These are phyloP conservation scores for Botia almorhae DNA, from an alignment of 2,797 vertebrate species.

Conservation along the genomic window DNA sequence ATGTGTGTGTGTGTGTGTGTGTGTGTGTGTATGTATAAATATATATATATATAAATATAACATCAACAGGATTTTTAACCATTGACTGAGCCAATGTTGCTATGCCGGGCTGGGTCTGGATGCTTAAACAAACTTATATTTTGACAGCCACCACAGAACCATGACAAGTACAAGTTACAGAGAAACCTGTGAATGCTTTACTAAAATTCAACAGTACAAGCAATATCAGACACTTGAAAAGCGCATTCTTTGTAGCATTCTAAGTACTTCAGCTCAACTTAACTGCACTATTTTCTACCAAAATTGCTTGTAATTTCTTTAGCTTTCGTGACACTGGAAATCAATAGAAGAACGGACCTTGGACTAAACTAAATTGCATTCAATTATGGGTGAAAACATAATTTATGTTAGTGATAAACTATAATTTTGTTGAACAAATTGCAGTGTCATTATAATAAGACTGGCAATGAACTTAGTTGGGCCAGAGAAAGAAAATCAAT, in stretches of 20 bases:
- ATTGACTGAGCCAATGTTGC: neutral
- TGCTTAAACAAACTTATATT: neutral
- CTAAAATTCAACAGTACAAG: neutral
- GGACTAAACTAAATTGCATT: neutral
- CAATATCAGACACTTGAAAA: neutral
- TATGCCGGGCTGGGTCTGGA: neutral
- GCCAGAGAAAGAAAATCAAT: slow-evolving; percentile 21
- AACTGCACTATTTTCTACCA: neutral
- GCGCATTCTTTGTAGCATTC: neutral
- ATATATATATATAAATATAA: too few relatives aligned
- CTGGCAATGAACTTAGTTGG: neutral
- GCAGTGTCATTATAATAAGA: slow-evolving; percentile 20
- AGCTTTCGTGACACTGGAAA: neutral
- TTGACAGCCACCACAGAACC: neutral
- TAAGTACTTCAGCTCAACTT: slow-evolving; percentile 1
- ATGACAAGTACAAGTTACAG: neutral
- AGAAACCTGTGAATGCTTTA: neutral
- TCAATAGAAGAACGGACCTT: slow-evolving; percentile 11
- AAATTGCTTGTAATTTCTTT: slow-evolving; percentile 23
- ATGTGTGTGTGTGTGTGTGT: too few relatives aligned
- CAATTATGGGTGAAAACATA: neutral
- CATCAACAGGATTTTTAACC: too few relatives aligned
- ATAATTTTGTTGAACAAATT: slow-evolving; percentile 15
- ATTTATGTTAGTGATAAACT: neutral
- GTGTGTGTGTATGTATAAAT: too few relatives aligned